A percentile compares a stretch with the other conserved stretches of the same genome.
phyloP scores from a whole-genome alignment of 2,113 vertebrate genomes.

The Illadopsis cleaveri region DNA sequence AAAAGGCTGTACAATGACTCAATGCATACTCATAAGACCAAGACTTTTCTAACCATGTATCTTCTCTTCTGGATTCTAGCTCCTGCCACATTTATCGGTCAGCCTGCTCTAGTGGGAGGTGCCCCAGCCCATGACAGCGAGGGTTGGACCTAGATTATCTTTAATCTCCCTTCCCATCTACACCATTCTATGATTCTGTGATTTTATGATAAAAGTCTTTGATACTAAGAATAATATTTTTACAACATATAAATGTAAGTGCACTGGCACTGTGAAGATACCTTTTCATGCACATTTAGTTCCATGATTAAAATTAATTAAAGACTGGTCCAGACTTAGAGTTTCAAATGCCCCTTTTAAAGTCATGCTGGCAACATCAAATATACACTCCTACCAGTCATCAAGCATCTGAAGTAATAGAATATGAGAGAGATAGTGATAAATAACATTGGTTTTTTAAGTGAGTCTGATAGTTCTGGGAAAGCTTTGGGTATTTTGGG shows the following conservation, averaged over 20 bases:
- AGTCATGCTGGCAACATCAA: not conserved
- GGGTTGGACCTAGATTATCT: not conserved
- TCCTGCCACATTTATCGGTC: not conserved
- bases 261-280: not conserved
- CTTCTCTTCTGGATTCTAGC: not conserved
- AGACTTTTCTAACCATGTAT: not conserved
- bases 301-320: too few species aligned
- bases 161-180: not conserved
- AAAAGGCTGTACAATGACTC: not conserved
- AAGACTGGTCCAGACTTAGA: not conserved
- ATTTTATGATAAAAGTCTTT: not conserved
- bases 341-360: not conserved
- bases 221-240: not conserved
- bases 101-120: not conserved
- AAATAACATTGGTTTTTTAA: not conserved
- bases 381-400: not conserved
- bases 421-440: not conserved
- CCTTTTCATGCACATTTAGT: too few species aligned
- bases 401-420: not conserved
- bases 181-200: not conserved
- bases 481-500: not conserved
- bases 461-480: not conserved
- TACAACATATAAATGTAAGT: not conserved
- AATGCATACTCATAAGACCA: not conserved
- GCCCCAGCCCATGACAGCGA: accelerated